Evolutionary conservation across 2,797 vertebrate genomes (phyloP).

Genomic region (Garrulus glandarius): DNA sequence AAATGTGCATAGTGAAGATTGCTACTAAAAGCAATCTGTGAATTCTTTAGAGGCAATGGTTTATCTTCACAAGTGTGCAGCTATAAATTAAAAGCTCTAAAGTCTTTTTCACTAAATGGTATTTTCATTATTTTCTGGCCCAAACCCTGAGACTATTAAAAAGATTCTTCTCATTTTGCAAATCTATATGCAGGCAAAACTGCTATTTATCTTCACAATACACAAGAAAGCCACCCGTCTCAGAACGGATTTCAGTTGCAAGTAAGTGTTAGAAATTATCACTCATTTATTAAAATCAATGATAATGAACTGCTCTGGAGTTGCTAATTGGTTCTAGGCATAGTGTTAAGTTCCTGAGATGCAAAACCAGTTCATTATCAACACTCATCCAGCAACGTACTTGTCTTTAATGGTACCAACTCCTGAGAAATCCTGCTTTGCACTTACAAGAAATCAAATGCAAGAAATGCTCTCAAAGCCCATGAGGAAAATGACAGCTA

Average conservation of each 20-base stretch:
- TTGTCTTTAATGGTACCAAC: neutral
- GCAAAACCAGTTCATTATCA: neutral
- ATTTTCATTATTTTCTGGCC: neutral
- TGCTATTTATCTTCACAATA: neutral
- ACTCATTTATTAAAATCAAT: neutral
- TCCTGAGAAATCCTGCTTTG: constrained; percentile 8
- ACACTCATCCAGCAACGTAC: neutral
- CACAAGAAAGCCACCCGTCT: neutral
- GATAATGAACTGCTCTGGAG: neutral
- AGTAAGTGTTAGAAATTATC: constrained; percentile 6
- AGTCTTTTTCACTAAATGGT: neutral
- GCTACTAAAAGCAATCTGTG: neutral
- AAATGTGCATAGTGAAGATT: neutral
- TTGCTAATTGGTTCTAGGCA: constrained; percentile 3
- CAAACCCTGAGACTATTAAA: neutral
- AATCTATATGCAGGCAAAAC: neutral
- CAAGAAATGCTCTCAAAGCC: constrained; percentile 5
- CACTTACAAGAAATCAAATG: neutral
- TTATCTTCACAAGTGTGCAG: neutral
- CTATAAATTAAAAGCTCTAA: neutral
- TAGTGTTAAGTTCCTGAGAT: neutral
- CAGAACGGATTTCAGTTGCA: neutral
- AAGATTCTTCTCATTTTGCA: neutral
- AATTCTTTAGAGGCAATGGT: neutral
- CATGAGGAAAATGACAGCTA: constrained; percentile 15